A percentile compares a stretch with the other conserved stretches of the same genome.
These are phyloP conservation scores for Octomys mimax DNA, from an alignment of 2,797 vertebrate genomes.

Conservation along the genomic window DNA sequence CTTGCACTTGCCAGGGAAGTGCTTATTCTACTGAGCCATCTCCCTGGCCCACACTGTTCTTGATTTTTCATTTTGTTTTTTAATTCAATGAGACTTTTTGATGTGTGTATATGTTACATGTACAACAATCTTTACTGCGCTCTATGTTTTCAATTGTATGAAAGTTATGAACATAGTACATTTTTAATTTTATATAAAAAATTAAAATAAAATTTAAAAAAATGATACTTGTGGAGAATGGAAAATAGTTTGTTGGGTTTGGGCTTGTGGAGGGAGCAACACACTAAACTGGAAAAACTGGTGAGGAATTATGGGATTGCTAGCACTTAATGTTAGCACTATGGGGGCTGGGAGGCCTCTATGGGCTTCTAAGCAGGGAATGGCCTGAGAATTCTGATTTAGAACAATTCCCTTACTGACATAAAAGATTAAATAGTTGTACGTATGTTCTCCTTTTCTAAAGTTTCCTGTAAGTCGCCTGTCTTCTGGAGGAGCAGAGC, in stretches of 20 bases:
- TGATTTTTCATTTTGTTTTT: too few species aligned
- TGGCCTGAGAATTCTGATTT: not conserved
- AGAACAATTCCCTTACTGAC: not conserved
- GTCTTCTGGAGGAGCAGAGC: not conserved
- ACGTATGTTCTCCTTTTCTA: not conserved
- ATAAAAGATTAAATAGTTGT: not conserved
- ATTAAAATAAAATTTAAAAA: too few species aligned
- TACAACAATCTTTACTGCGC: too few species aligned
- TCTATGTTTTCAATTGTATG: too few species aligned
- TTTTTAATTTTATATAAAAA: too few species aligned
- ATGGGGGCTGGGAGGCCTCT: rapidly evolving
- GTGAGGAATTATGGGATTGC: rapidly evolving
- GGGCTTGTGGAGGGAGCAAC: not conserved
- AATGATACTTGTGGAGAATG: not conserved
- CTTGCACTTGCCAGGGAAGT: too few species aligned
- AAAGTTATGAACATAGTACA: too few species aligned
- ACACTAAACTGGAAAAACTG: not conserved
- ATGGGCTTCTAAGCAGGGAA: not conserved
- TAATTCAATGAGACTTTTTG: too few species aligned
- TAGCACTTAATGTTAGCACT: rapidly evolving
- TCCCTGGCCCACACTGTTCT: too few species aligned
- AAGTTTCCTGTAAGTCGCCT: not conserved
- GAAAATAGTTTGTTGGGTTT: not conserved
- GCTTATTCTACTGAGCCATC: too few species aligned
- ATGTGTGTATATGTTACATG: too few species aligned